Evolutionary conservation across 2,888 invertebrate genomes (phyloP), one percentile per base, ranked within the genome.

Genomic region (Caenorhabditis parvicauda): DNA sequence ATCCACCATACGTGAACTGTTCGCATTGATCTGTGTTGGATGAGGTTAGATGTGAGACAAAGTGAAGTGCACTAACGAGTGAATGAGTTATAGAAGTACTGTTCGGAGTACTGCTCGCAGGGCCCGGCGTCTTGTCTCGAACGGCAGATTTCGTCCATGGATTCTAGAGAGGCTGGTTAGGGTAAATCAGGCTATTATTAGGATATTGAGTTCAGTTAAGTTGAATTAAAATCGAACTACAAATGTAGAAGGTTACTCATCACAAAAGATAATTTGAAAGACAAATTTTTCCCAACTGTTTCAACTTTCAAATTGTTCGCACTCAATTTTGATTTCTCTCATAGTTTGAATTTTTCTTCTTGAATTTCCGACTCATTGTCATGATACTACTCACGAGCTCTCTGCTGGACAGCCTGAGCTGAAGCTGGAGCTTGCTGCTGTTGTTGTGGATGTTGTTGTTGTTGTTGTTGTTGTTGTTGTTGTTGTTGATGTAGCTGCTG

Each of bases 51-150:
- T 12, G 9, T 9, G n/a, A 32, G 35, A 32, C 9, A 32, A 32
- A 12, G 35, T 12, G 35, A 32, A 32, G 35, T 12, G 9, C n/a
- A n/a, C 35, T 9, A 9, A 50, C 43, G 39, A 21, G 49, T 48
- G 55, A 59, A 55, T 22, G 67, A 58, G 48, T 70, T 59, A 65
- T 59, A 72, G 67, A 61, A 70, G 54, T 35, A 70, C 52, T 63
- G 68, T 9, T 89, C 87, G 77, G 88, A 86, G 81, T 89, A 89
- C 2, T 87, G 88, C 52, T 87, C 86, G 79, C 94, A 95, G 0
- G 89, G 88, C 0, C 93, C 94, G 47, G 87, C 84, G 35, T 77
- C 75, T 24, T 69, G 64, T 3, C 77, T 72, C 39, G 64, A 55
- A 17, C 66, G 74, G 59, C 75, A 75, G 48, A 74, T 56, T 32